A percentile compares a stretch with the other conserved stretches of the same genome.
These are phyloP conservation scores for Rhinolophus ferrumequinum DNA, from an alignment of 2,113 vertebrate genomes.

Conservation along the genomic window DNA sequence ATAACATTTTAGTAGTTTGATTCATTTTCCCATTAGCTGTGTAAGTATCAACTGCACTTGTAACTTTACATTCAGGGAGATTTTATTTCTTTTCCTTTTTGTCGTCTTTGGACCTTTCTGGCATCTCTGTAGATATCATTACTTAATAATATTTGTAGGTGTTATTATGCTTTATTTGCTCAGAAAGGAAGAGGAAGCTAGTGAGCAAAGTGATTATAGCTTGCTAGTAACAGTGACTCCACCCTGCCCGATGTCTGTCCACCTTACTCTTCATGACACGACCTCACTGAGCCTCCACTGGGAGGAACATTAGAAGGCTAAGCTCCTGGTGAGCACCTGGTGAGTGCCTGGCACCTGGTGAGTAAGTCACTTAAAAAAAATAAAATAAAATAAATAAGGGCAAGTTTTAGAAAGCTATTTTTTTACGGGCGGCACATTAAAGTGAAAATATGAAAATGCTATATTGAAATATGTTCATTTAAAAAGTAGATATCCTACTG, in stretches of 20 bases:
- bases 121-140: not conserved
- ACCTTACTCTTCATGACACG: not conserved
- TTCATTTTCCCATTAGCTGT: not conserved
- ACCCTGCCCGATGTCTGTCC: fast-evolving
- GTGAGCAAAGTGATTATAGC: not conserved
- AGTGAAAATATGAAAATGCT: not conserved
- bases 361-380: not conserved
- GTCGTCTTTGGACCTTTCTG: not conserved
- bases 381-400: not conserved
- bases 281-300: not conserved
- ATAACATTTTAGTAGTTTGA: not conserved
- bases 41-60: not conserved
- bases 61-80: not conserved
- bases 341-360: no score
- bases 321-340: not conserved
- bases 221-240: not conserved
- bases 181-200: not conserved
- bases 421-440: not conserved
- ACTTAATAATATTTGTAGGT: not conserved
- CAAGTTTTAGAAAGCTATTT: not conserved
- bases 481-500: not conserved
- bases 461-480: not conserved
- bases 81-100: not conserved
- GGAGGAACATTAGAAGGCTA: not conserved
- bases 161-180: not conserved